phyloP scores from a whole-genome alignment of 1,140 invertebrate species.

The Eubasilissa regina region DNA sequence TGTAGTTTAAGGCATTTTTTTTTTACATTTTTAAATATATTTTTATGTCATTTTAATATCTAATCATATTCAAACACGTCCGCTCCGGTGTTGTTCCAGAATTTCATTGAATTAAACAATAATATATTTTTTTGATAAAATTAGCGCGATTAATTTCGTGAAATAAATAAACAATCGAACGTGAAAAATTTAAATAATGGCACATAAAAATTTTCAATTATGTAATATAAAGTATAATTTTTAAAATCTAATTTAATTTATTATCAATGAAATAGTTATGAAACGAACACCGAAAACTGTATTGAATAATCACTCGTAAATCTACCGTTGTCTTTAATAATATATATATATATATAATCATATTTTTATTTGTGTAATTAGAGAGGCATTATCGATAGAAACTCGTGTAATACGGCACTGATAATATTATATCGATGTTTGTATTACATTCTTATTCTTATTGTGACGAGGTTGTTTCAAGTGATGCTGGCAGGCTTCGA shows the following conservation, averaged over 20 bases:
- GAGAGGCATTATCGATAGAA: background rate
- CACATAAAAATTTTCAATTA: conserved; percentile 25
- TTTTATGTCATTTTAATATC: conserved; percentile 2
- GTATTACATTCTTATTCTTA: no score
- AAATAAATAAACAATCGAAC: conserved; percentile 3
- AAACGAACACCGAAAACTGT: conserved; percentile 51
- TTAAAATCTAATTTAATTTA: background rate
- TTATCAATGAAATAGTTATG: conserved; percentile 59
- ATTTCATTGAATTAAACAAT: conserved; percentile 53
- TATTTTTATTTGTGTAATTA: conserved; percentile 12
- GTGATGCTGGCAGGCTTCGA: no score
- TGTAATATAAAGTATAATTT: background rate
- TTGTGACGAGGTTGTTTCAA: no score
- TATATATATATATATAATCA: conserved; percentile 18
- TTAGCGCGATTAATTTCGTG: background rate
- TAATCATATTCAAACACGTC: conserved; percentile 1
- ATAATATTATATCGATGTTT: background rate
- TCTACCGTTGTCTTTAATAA: background rate
- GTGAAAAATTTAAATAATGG: conserved; percentile 6
- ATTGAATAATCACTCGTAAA: conserved; percentile 1
- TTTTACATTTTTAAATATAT: conserved; percentile 19
- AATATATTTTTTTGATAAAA: conserved; percentile 4
- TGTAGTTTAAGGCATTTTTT: background rate
- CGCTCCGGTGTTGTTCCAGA: conserved; percentile 55
- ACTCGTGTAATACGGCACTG: no score